Percentiles rank a stretch among this genome's conserved stretches.
Evolutionary conservation across 2,113 vertebrate species (phyloP).

Genomic region (Acrocephalus arundinaceus): DNA sequence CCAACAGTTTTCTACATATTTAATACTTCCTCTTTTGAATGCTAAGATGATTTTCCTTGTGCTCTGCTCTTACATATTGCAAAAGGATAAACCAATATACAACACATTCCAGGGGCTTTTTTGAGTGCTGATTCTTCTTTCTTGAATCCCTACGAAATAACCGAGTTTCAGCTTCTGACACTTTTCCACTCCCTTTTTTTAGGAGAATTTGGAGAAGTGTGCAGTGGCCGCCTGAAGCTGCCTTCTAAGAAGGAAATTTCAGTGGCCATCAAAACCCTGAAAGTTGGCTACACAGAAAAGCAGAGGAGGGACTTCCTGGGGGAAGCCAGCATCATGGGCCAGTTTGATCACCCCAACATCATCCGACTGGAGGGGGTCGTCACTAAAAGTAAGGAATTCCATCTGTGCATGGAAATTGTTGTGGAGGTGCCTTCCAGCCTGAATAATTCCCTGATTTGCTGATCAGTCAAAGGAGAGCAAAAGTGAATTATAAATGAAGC

Average conservation of each 20-base stretch:
- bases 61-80: neutral
- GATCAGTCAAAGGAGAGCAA: neutral
- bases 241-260: conserved; percentile 98
- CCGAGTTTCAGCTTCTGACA: neutral
- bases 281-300: conserved; percentile 95
- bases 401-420: neutral
- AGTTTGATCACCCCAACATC: conserved; percentile 98
- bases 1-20: neutral
- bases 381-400: conserved; percentile 88
- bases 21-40: neutral
- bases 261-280: conserved; percentile 96
- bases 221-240: conserved; percentile 92
- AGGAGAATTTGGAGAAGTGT: conserved; percentile 98
- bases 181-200: neutral
- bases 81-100: neutral
- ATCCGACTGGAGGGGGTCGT: conserved; percentile 96
- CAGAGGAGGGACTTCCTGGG: conserved; percentile 95
- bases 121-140: neutral
- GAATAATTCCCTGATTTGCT: neutral
- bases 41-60: neutral
- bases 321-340: conserved; percentile 98
- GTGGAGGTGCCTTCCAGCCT: neutral
- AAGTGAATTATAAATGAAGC: neutral
- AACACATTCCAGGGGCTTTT: neutral
- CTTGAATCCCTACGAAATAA: neutral